phyloP scores from a whole-genome alignment of 2,113 vertebrate genomes.

The Hepsetus odoe region DNA sequence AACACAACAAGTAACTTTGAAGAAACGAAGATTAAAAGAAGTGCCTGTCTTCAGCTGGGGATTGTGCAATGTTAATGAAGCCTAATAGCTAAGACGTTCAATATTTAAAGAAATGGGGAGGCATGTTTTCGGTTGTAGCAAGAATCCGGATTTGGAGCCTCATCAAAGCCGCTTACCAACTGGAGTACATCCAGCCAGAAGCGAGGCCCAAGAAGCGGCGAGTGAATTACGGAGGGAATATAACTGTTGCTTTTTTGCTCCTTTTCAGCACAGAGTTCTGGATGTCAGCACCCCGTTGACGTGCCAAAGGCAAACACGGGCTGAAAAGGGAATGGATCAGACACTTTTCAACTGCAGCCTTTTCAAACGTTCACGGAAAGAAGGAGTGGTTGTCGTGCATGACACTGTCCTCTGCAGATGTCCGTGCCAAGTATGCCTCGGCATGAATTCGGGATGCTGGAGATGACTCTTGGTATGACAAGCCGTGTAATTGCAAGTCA shows the following conservation, averaged over 20 bases:
- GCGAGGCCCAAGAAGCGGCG: slow-evolving; percentile 19
- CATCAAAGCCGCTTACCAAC: slow-evolving; percentile 30
- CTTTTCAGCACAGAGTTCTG: slow-evolving; percentile 41
- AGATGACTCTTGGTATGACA: slow-evolving; percentile 10
- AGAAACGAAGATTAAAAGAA: neutral
- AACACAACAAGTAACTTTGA: neutral
- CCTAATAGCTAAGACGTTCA: neutral
- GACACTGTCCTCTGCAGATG: neutral
- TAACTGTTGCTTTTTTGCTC: slow-evolving; percentile 43
- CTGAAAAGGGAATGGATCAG: slow-evolving; percentile 12
- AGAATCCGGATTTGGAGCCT: slow-evolving; percentile 22
- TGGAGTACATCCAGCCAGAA: slow-evolving; percentile 2
- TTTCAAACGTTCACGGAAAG: slow-evolving; percentile 2
- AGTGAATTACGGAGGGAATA: slow-evolving; percentile 37
- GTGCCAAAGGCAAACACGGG: slow-evolving; percentile 37
- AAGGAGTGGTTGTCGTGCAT: slow-evolving; percentile 2
- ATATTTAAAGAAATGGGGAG: slow-evolving; percentile 5
- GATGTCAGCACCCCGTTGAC: slow-evolving; percentile 33
- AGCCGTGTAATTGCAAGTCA: slow-evolving; percentile 12
- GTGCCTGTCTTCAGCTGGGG: neutral
- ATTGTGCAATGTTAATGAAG: neutral
- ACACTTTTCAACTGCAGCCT: neutral
- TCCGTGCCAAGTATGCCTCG: neutral
- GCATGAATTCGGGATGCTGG: neutral
- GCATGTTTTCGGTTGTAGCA: slow-evolving; percentile 34